Evolutionary conservation across 2,888 invertebrate species (phyloP).

Genomic region (Euspilapteryx auroguttella): DNA sequence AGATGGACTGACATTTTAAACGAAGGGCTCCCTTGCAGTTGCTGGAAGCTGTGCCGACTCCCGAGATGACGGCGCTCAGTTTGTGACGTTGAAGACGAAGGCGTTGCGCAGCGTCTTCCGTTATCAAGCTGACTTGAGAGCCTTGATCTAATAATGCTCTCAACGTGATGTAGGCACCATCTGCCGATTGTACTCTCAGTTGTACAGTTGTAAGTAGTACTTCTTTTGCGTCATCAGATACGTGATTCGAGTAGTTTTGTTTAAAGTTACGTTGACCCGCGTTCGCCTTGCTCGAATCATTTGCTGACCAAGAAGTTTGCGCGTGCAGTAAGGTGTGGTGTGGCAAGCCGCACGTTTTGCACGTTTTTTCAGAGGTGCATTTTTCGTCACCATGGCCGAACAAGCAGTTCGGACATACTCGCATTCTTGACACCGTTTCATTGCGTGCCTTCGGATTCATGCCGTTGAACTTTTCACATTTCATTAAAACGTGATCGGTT

Average conservation of each 20-base stretch:
- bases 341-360: constrained; percentile 7
- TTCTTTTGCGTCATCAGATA: constrained; percentile 1
- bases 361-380: constrained; percentile 8
- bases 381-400: constrained; percentile 6
- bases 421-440: constrained; percentile 6
- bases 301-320: too few species aligned
- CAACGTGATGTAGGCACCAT: constrained; percentile 7
- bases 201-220: constrained; percentile 6
- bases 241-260: too few species aligned
- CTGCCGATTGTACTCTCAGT: constrained; percentile 4
- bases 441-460: neutral
- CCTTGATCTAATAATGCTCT: constrained; percentile 9
- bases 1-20: neutral
- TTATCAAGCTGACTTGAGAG: constrained; percentile 8
- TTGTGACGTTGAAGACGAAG: constrained; percentile 3
- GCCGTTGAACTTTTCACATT: constrained; percentile 7
- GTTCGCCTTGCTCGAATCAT: too few species aligned
- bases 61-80: neutral
- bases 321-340: constrained; percentile 9
- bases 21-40: neutral
- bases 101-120: constrained; percentile 8
- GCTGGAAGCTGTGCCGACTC: neutral
- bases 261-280: too few species aligned
- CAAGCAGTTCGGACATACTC: constrained; percentile 9
- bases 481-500: constrained; percentile 7